Evolutionary conservation across 2,888 invertebrate species (phyloP), one percentile per base, ranked within the genome.

Genomic region (Troides aeacus): DNA sequence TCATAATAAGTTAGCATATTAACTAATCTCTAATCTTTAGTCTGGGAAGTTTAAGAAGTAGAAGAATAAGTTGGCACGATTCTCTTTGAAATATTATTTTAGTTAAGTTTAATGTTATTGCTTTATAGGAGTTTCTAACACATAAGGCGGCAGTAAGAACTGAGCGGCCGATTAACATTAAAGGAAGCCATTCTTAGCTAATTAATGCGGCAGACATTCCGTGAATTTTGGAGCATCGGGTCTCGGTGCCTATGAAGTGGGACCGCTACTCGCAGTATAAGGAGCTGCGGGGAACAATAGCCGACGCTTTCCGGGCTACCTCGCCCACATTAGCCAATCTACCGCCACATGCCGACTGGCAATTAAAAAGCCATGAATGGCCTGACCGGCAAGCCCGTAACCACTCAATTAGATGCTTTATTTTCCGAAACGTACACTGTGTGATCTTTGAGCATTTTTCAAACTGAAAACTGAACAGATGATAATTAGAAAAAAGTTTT

Each of bases 361-460:
- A 88, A 92, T 92, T 90, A 91, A 90, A 91, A 88, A 85, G 83
- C 85, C 83, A 90, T 89, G 85, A 88, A 81, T 78, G 79, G 72
- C 74, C 73, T 73, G 74, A 78, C 74, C 74, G 74, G 74, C 46
- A 50, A 17, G 74, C 74, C 74, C 72, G 76, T 76, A 80, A 82
- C 46, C 81, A 81, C 74, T 78, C 76, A 82, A 85, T 86, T 85
- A 86, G 79, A 18, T 50, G 24, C 21, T 8, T 59, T 46, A 46
- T 56, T 61, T 60, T 68, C 72, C 61, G 57, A 62, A 65, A 66
- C 70, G 57, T 66, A 71, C 73, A 23, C 53, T 17, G 46, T 18
- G n/a, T 53, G n/a, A n/a, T 53, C n/a, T n/a, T 53, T 53, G 53
- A n/a, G 5, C 12, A n/a, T 53, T 53, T 53, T n/a, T 53, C 15